Evolutionary conservation across 1,140 invertebrate genomes (phyloP).

Genomic region (Apis laboriosa): DNA sequence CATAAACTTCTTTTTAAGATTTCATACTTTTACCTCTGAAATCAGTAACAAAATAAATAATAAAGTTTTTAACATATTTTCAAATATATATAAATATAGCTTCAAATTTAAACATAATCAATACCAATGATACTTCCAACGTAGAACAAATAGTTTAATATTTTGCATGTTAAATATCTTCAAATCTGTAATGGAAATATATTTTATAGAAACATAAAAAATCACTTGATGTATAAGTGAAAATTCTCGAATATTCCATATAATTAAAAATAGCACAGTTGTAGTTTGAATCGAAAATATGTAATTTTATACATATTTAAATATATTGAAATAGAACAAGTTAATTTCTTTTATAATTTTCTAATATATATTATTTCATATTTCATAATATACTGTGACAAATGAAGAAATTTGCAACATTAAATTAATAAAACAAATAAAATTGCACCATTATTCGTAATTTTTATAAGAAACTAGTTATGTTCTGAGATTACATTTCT

Average conservation of each 20-base stretch:
- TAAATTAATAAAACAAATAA: constrained; percentile 46
- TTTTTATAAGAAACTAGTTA: constrained; percentile 65
- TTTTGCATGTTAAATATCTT: constrained; percentile 5
- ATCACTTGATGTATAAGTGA: neutral
- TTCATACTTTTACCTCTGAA: constrained; percentile 34
- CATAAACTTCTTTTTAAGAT: constrained; percentile 29
- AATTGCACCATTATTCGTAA: constrained; percentile 71
- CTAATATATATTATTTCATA: neutral
- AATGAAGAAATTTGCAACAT: constrained; percentile 2
- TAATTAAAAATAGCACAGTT: neutral
- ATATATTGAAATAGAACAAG: constrained; percentile 3
- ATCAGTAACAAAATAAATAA: constrained; percentile 53
- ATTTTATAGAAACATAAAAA: neutral
- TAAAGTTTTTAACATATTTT: constrained; percentile 34
- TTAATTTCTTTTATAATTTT: constrained; percentile 12
- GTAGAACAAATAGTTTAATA: constrained; percentile 13
- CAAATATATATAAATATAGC: constrained; percentile 48
- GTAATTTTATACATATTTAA: neutral
- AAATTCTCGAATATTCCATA: neutral
- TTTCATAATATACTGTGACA: constrained; percentile 19
- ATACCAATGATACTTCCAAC: constrained; percentile 22
- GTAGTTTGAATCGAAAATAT: neutral
- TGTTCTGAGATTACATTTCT: constrained; percentile 67
- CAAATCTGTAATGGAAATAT: constrained; percentile 22
- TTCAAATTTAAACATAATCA: constrained; percentile 43